Evolutionary conservation across 2,113 vertebrate species (phyloP).

Genomic region (Anolis sagrei): DNA sequence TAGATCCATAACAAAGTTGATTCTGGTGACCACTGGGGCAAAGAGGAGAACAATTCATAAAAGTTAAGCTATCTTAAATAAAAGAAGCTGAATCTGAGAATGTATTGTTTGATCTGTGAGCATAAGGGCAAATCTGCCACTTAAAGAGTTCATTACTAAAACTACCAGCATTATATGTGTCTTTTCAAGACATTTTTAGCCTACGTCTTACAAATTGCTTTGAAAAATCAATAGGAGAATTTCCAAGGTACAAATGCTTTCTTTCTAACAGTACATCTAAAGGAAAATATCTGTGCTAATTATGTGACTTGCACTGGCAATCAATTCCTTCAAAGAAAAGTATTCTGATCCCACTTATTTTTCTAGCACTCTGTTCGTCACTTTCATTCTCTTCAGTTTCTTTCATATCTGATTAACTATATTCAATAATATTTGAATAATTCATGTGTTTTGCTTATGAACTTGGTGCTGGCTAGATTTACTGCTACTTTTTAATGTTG

Average conservation of each 20-base stretch:
- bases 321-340: conserved; percentile 35
- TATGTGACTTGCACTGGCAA: neutral
- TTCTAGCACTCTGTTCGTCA: conserved; percentile 25
- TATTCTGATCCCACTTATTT: conserved; percentile 19
- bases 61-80: neutral
- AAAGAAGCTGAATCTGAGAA: neutral
- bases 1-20: neutral
- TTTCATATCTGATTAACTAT: conserved; percentile 32
- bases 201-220: conserved; percentile 10
- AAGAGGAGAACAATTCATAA: conserved; percentile 11
- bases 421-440: conserved; percentile 37
- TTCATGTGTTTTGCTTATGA: neutral
- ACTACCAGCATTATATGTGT: conserved; percentile 4
- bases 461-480: neutral
- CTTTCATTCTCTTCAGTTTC: neutral
- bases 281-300: conserved; percentile 20
- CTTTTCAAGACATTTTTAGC: conserved; percentile 30
- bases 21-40: neutral
- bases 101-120: conserved; percentile 13
- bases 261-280: conserved; percentile 7
- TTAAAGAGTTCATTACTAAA: conserved; percentile 27
- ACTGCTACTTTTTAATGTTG: conserved; percentile 4
- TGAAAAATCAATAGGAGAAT: conserved; percentile 11
- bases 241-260: neutral
- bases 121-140: neutral